phyloP scores from a whole-genome alignment of 2,888 invertebrate species.

The Beris chalybata region DNA sequence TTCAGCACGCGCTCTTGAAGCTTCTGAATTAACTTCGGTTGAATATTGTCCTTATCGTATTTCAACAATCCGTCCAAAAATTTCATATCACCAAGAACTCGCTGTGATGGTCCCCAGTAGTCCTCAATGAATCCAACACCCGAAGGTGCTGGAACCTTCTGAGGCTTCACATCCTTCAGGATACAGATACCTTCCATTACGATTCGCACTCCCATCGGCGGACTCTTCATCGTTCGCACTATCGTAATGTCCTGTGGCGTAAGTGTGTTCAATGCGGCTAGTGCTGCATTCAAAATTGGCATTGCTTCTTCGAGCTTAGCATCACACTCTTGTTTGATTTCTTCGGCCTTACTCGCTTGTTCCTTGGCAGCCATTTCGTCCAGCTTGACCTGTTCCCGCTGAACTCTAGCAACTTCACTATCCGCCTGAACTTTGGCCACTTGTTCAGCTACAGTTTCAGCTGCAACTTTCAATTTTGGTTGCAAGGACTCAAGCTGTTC shows the following conservation, averaged over 20 bases:
- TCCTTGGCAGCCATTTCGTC: slow-evolving; percentile 78
- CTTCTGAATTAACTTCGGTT: slow-evolving; percentile 78
- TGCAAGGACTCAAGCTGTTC: slow-evolving; percentile 80
- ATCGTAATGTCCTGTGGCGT: slow-evolving; percentile 86
- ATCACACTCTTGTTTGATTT: slow-evolving; percentile 91
- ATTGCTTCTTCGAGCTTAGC: slow-evolving; percentile 87
- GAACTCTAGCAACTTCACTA: slow-evolving; percentile 76
- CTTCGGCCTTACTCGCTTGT: slow-evolving; percentile 76
- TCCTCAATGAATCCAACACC: slow-evolving; percentile 87
- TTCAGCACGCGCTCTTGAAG: slow-evolving; percentile 77
- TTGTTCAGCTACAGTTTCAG: slow-evolving; percentile 84
- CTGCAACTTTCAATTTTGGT: slow-evolving; percentile 82
- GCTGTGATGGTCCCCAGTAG: slow-evolving; percentile 90
- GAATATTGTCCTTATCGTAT: slow-evolving; percentile 91
- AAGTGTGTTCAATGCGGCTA: slow-evolving; percentile 85
- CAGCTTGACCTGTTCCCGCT: slow-evolving; percentile 66
- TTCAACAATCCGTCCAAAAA: slow-evolving; percentile 84
- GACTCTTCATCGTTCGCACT: slow-evolving; percentile 96
- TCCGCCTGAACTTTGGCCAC: slow-evolving; percentile 86
- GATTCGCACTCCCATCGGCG: slow-evolving; percentile 84
- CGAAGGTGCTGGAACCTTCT: slow-evolving; percentile 78
- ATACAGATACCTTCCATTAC: slow-evolving; percentile 97
- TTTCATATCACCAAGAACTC: slow-evolving; percentile 85
- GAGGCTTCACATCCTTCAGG: slow-evolving; percentile 88
- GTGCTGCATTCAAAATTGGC: slow-evolving; percentile 84